phyloP scores from a whole-genome alignment of 2,797 vertebrate genomes.

The Rousettus madagascariensis region DNA sequence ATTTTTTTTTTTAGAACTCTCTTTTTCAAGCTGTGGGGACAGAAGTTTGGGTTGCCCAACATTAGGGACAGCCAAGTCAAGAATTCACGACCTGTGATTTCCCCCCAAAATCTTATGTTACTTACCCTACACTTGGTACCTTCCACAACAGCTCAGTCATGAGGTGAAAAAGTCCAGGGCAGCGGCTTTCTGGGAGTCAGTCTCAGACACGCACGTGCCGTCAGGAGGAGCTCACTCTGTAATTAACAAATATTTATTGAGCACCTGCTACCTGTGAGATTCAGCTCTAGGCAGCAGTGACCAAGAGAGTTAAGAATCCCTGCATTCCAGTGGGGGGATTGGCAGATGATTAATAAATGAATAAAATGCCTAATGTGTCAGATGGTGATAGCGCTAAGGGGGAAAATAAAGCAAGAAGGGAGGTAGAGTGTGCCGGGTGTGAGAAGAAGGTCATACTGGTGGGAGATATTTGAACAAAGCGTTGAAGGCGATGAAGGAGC shows the following conservation, averaged over 20 bases:
- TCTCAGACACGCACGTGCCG: accelerated
- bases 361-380: neutral
- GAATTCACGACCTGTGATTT: neutral
- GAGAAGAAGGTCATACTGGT: neutral
- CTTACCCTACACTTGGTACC: neutral
- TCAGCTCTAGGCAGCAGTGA: neutral
- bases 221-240: neutral
- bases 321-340: neutral
- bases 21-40: neutral
- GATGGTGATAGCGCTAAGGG: neutral
- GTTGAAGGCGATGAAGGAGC: neutral
- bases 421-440: too few species aligned
- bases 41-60: neutral
- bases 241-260: neutral
- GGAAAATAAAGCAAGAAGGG: neutral
- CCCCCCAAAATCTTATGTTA: neutral
- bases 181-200: neutral
- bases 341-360: neutral
- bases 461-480: neutral
- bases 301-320: neutral
- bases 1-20: neutral
- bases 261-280: accelerated
- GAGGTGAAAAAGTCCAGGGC: neutral
- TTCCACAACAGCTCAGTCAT: neutral
- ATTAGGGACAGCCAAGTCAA: neutral